Percentiles rank a stretch among this genome's conserved stretches.
phyloP scores from a whole-genome alignment of 2,113 vertebrate species.

The Diadophis punctatus region DNA sequence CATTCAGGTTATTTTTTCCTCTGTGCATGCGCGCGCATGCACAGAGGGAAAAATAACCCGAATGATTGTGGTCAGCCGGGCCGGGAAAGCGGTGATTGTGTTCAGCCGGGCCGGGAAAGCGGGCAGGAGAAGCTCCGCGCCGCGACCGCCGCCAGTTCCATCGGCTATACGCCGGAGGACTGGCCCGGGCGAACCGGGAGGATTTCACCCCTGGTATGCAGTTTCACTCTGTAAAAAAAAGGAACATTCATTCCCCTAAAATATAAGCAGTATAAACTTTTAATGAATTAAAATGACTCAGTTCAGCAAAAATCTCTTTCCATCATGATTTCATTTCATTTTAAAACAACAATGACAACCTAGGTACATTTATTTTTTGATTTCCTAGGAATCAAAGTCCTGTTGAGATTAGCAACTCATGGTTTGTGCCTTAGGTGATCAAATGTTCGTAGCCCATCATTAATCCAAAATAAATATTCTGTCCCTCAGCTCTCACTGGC shows the following conservation, averaged over 20 bases:
- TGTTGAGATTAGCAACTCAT: constrained; percentile 51
- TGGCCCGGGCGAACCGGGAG: too few relatives aligned
- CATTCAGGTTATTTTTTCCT: too few relatives aligned
- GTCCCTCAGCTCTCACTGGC: constrained; percentile 38
- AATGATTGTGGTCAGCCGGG: too few relatives aligned
- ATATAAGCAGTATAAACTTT: constrained; percentile 12
- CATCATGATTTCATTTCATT: constrained; percentile 10
- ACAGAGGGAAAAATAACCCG: too few relatives aligned
- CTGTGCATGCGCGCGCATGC: too few relatives aligned
- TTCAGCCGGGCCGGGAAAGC: too few relatives aligned
- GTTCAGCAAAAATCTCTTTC: constrained; percentile 9
- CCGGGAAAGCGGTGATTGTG: too few relatives aligned
- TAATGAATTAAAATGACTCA: constrained; percentile 37
- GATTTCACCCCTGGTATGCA: too few relatives aligned
- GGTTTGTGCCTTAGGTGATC: constrained; percentile 57
- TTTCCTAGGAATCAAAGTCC: constrained; percentile 49
- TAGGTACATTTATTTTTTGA: constrained; percentile 32
- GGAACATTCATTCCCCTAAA: constrained; percentile 22
- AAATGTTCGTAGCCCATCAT: constrained; percentile 54
- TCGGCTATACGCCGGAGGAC: too few relatives aligned
- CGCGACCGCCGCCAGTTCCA: too few relatives aligned
- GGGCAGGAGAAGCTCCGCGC: too few relatives aligned
- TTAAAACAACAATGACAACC: constrained; percentile 52
- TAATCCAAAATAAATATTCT: constrained; percentile 54
- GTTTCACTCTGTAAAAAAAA: neutral